phyloP scores from a whole-genome alignment of 2,888 invertebrate species.

The Elgonia sp. region DNA sequence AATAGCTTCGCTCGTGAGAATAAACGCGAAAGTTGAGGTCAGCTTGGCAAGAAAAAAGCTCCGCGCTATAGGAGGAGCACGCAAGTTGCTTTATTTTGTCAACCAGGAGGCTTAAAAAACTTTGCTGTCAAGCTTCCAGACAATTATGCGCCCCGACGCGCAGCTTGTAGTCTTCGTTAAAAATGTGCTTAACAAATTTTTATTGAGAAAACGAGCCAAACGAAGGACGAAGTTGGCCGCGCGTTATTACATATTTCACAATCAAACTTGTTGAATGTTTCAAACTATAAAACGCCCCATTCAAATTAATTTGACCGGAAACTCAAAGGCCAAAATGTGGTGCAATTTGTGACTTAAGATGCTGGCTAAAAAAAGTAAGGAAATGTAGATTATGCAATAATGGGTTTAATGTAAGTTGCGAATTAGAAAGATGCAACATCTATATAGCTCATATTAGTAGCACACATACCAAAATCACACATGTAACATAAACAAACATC shows the following conservation, averaged over 20 bases:
- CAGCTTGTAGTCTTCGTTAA: conserved; percentile 63
- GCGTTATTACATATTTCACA: conserved; percentile 71
- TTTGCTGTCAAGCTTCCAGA: conserved; percentile 70
- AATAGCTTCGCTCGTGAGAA: conserved; percentile 30
- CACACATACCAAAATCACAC: too few relatives aligned
- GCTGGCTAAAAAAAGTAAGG: conserved; percentile 29
- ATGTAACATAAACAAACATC: too few relatives aligned
- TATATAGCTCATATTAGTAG: too few relatives aligned
- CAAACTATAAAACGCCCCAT: conserved; percentile 31
- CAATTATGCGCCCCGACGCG: conserved; percentile 65
- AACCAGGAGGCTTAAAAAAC: conserved; percentile 62
- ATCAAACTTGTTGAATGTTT: conserved; percentile 74
- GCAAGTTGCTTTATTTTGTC: conserved; percentile 57
- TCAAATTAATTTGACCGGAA: conserved; percentile 64
- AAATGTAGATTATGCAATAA: conserved; percentile 46
- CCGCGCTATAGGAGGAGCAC: neutral
- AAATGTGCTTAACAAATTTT: conserved; percentile 67
- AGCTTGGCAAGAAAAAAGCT: conserved; percentile 53
- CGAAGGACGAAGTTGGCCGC: conserved; percentile 39
- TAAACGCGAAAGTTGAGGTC: conserved; percentile 61
- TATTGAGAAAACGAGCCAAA: conserved; percentile 64
- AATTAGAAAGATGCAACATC: too few relatives aligned
- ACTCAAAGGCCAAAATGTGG: conserved; percentile 8
- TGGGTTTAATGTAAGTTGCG: conserved; percentile 39
- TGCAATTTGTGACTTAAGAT: conserved; percentile 34